These are phyloP conservation scores for Ctenopoma kingsleyae DNA, from an alignment of 2,797 vertebrate species.

Conservation along the genomic window DNA sequence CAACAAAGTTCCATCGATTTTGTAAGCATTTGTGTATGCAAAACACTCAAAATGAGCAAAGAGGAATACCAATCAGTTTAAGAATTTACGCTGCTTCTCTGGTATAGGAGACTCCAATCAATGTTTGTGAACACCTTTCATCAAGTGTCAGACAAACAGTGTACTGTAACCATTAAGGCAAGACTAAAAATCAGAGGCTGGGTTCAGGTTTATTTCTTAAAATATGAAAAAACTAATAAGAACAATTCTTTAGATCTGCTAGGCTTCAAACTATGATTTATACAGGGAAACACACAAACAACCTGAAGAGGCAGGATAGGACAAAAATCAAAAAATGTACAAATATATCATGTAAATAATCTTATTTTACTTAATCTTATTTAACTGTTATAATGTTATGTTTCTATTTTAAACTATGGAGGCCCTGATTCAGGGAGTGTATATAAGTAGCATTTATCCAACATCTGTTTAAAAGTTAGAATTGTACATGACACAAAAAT, in stretches of 20 bases:
- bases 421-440: conserved; percentile 14
- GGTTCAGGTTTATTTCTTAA: conserved; percentile 38
- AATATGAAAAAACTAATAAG: conserved; percentile 25
- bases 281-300: neutral
- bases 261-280: conserved; percentile 1
- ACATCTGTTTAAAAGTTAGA: neutral
- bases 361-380: neutral
- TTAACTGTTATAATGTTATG: neutral
- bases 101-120: neutral
- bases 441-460: neutral
- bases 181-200: neutral
- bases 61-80: conserved; percentile 42
- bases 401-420: neutral
- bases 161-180: neutral
- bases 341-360: conserved; percentile 5
- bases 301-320: neutral
- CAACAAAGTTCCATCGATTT: conserved; percentile 52
- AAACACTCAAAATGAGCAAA: conserved; percentile 29
- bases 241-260: neutral
- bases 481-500: conserved; percentile 10
- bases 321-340: conserved; percentile 4
- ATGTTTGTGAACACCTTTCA: conserved; percentile 18
- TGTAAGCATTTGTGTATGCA: conserved; percentile 51
- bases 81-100: neutral
- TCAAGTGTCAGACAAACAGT: conserved; percentile 11